Evolutionary conservation across 1,140 invertebrate genomes (phyloP), one percentile per base, ranked within the genome.

Genomic region (Ceratoteleas bidentatus): DNA sequence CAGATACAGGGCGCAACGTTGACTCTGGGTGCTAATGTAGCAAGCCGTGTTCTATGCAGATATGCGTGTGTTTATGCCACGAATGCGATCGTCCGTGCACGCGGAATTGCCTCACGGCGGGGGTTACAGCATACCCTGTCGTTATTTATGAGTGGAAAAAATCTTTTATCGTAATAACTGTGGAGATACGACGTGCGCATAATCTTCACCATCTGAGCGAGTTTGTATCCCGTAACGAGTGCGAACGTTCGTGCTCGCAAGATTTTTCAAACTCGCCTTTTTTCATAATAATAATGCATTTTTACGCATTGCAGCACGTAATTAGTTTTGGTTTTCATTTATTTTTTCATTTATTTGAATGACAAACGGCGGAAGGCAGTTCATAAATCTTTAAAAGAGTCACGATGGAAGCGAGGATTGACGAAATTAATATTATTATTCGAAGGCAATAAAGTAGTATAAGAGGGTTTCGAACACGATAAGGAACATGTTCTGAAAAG

Each of bases 111-210:
- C 61, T 81, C 85, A 65, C 88, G 82, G 78, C 88, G 83, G 88
- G 89, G 88, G 88, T 89, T 83, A 77, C 64, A 54, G 68, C 83
- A 73, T 73, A 75, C 84, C 83, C 73, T 77, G 83, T 85, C 78
- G 87, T 88, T 88, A 90, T 90, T 89, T 90, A 89, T 87, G 87
- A 77, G 80, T 73, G 82, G 84, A 88, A 89, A 89, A 88, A 86
- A 85, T 88, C 84, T 86, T 89, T 88, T 89, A 90, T 90, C 87
- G 86, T 89, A 89, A 90, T 89, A 88, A 90, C 82, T 85, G 70
- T 73, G 54, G 68, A 86, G 85, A 87, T 84, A 86, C 85, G 84
- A 77, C 61, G 81, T 61, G 79, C 52, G 60, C 80, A 82, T 85
- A 86, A 83, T 77, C 76, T 69, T 70, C 73, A 14, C 49, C 53